Evolutionary conservation across 2,797 vertebrate species (phyloP).

Genomic region (Anomalospiza imberbis): DNA sequence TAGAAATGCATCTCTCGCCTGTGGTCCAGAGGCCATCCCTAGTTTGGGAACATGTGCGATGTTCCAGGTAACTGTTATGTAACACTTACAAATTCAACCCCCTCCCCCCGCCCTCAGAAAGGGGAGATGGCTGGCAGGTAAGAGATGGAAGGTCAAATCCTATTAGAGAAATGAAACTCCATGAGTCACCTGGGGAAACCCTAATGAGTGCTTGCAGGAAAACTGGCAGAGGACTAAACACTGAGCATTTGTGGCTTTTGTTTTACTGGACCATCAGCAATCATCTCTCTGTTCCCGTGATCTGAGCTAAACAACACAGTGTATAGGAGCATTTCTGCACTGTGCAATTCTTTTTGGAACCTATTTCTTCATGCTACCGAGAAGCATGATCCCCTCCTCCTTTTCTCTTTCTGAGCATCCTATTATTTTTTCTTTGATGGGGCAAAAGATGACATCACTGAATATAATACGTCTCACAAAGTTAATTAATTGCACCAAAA

Average conservation of each 20-base stretch:
- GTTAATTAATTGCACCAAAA: constrained; percentile 43
- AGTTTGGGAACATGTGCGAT: constrained; percentile 39
- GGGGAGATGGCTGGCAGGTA: constrained; percentile 44
- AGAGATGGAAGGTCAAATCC: constrained; percentile 23
- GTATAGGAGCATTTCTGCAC: not conserved
- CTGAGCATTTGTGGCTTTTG: constrained; percentile 19
- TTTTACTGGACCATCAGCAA: constrained; percentile 6
- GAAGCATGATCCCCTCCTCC: not conserved
- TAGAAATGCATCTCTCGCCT: not conserved
- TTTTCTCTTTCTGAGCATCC: not conserved
- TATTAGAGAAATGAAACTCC: not conserved
- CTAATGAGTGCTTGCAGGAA: not conserved
- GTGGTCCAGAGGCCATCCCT: not conserved
- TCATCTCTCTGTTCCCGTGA: constrained; percentile 9
- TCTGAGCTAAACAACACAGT: not conserved
- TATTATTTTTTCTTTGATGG: constrained; percentile 19
- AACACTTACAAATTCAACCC: constrained; percentile 13
- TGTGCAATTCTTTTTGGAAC: not conserved
- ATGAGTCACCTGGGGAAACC: constrained; percentile 24
- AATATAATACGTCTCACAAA: constrained; percentile 10
- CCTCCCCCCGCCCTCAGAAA: not conserved
- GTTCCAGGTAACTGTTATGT: constrained; percentile 73
- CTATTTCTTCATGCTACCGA: not conserved
- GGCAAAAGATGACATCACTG: not conserved
- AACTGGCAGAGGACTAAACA: not conserved